phyloP scores from a whole-genome alignment of 1,140 invertebrate species.

The Dreissena rostriformis region DNA sequence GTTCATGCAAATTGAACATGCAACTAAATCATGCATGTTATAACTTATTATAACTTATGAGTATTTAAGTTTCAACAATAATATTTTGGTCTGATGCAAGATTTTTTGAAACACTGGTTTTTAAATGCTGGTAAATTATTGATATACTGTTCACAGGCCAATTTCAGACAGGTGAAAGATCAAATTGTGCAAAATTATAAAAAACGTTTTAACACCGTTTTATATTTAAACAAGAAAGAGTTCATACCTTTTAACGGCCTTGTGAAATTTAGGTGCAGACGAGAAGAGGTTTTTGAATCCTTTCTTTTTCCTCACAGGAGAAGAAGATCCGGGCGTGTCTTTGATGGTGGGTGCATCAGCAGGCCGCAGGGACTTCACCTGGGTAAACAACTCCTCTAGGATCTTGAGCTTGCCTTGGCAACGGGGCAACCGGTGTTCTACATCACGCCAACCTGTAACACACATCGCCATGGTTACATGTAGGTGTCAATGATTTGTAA shows the following conservation, averaged over 20 bases:
- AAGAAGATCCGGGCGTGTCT: conserved; percentile 51
- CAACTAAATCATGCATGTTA: too few species aligned
- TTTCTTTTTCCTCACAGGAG: conserved; percentile 85
- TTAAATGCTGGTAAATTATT: too few species aligned
- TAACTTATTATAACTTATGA: too few species aligned
- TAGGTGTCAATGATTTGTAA: not conserved
- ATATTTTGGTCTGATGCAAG: too few species aligned
- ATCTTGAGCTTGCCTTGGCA: conserved; percentile 87
- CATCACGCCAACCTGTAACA: conserved; percentile 82
- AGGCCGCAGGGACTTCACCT: conserved; percentile 79
- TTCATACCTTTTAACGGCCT: conserved; percentile 90
- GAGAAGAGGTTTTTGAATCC: conserved; percentile 97
- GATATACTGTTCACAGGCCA: too few species aligned
- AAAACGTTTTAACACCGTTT: too few species aligned
- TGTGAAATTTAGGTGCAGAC: conserved; percentile 97
- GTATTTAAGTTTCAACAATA: too few species aligned
- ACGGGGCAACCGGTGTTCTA: conserved; percentile 86
- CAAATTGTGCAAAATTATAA: too few species aligned
- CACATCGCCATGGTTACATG: not conserved
- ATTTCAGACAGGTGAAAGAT: too few species aligned
- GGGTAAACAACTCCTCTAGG: conserved; percentile 88
- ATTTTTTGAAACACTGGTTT: too few species aligned
- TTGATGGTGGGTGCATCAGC: conserved; percentile 79
- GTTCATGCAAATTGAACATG: too few species aligned
- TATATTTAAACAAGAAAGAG: too few species aligned